Percentiles rank a stretch among this genome's conserved stretches.
Conservation (phyloP, 2,888 invertebrate species). For the Desoria tigrina region DNA sequence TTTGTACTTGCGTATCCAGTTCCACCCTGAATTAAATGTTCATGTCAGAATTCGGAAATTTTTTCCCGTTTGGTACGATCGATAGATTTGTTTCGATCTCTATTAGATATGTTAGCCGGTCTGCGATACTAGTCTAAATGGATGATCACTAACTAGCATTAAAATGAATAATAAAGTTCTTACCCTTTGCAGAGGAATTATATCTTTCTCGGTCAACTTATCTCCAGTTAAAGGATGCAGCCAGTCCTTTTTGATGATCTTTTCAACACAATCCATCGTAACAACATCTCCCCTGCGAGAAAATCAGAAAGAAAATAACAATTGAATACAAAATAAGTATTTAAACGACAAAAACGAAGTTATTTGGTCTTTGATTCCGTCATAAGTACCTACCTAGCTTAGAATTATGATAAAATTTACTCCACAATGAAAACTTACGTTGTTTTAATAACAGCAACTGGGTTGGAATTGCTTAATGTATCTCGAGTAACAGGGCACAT, state of each 20-base stretch:
- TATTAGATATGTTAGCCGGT: no score
- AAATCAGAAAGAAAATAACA: conserved; percentile 15
- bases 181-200: conserved; percentile 86
- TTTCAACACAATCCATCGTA: conserved; percentile 94
- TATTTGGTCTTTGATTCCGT: no score
- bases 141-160: no score
- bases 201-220: conserved; percentile 82
- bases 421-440: conserved; percentile 65
- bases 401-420: background rate
- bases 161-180: no score
- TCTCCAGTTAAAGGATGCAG: conserved; percentile 87
- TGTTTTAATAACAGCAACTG: conserved; percentile 86
- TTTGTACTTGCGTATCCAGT: conserved; percentile 92
- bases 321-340: no score
- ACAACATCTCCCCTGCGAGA: conserved; percentile 85
- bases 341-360: no score
- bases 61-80: no score
- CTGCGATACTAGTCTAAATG: no score
- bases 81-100: no score
- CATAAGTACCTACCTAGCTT: background rate
- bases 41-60: no score
- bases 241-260: conserved; percentile 95
- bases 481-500: conserved; percentile 98
- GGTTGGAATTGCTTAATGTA: conserved; percentile 88
- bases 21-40: conserved; percentile 69